phyloP scores from a whole-genome alignment of 2,888 invertebrate genomes.

The Gymnosoma rotundatum region DNA sequence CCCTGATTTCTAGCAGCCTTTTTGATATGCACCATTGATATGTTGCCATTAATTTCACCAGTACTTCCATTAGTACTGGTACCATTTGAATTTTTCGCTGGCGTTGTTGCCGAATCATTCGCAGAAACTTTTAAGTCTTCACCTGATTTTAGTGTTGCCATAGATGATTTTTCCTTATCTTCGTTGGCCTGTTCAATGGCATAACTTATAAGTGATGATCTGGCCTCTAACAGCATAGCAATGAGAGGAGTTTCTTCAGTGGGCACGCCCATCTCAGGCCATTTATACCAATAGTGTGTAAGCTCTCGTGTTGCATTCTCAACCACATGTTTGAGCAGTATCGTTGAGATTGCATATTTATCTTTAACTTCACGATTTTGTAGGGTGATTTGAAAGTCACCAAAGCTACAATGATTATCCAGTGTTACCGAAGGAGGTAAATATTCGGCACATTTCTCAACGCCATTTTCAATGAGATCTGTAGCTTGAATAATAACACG shows the following conservation, averaged over 20 bases:
- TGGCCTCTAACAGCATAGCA: slow-evolving; percentile 93
- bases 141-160: slow-evolving; percentile 70
- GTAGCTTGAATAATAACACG: slow-evolving; percentile 95
- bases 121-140: slow-evolving; percentile 55
- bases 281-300: slow-evolving; percentile 96
- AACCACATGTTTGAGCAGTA: slow-evolving; percentile 91
- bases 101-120: slow-evolving; percentile 41
- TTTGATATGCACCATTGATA: slow-evolving; percentile 63
- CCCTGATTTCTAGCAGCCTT: slow-evolving; percentile 78
- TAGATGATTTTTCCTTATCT: slow-evolving; percentile 71
- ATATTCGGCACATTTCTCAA: slow-evolving; percentile 95
- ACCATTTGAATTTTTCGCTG: slow-evolving; percentile 39
- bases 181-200: slow-evolving; percentile 80
- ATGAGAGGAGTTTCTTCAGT: slow-evolving; percentile 92
- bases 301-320: slow-evolving; percentile 93
- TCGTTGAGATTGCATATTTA: slow-evolving; percentile 93
- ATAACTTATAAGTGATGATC: slow-evolving; percentile 82
- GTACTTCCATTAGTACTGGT: slow-evolving; percentile 60
- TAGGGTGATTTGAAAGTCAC: slow-evolving; percentile 93
- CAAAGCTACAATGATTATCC: slow-evolving; percentile 93
- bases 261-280: slow-evolving; percentile 93
- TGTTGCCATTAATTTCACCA: slow-evolving; percentile 68
- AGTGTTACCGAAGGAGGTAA: slow-evolving; percentile 95
- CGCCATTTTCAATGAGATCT: slow-evolving; percentile 93
- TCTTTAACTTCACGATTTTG: slow-evolving; percentile 95